Conservation (phyloP, 2,113 vertebrate species). For the Lamprologus speciosus region DNA sequence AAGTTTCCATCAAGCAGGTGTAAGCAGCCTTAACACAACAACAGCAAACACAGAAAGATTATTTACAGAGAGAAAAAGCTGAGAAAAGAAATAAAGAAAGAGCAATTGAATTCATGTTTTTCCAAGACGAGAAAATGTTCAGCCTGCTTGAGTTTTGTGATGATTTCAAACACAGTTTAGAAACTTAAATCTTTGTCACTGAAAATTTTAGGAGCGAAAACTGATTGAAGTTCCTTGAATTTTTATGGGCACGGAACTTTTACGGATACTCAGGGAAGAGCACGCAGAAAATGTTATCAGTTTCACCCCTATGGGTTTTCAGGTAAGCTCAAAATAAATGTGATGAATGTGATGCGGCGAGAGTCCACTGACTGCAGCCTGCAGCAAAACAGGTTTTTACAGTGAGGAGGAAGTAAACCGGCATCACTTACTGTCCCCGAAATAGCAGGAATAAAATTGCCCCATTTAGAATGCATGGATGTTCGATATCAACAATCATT, state of each 20-base stretch:
- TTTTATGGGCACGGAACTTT: neutral
- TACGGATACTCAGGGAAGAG: neutral
- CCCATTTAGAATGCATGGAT: conserved; percentile 10
- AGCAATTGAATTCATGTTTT: neutral
- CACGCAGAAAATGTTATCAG: neutral
- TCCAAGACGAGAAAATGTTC: neutral
- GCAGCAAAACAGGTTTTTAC: neutral
- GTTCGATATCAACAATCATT: conserved; percentile 40
- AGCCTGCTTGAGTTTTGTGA: conserved; percentile 2
- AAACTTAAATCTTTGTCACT: neutral
- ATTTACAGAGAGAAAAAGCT: neutral
- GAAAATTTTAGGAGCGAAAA: neutral
- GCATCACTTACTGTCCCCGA: neutral
- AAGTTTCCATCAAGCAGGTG: neutral
- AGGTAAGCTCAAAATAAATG: neutral
- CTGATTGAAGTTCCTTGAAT: neutral
- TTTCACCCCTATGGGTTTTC: neutral
- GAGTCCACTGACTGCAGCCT: neutral
- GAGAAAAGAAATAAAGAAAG: neutral
- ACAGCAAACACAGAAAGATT: neutral
- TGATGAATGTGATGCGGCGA: neutral
- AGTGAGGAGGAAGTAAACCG: neutral
- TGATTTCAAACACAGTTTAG: neutral
- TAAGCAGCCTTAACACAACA: neutral
- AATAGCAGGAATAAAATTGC: conserved; percentile 12